These are phyloP conservation scores for Anthopleura sola DNA, from an alignment of 64 coral and sea anemone genomes.

Conservation along the genomic window DNA sequence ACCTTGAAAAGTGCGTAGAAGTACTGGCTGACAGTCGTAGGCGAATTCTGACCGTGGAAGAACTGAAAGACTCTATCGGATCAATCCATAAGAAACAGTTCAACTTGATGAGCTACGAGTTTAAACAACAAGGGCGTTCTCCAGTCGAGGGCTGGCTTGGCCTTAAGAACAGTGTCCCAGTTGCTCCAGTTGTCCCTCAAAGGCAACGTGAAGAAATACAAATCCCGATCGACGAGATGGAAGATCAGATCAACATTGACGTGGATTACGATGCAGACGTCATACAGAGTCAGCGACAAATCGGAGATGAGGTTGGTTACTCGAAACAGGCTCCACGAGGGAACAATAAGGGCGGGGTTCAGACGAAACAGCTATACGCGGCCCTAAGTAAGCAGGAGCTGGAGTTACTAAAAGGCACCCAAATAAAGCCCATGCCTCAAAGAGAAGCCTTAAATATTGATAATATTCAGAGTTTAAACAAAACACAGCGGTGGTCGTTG, in stretches of 20 bases:
- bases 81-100: slow-evolving; percentile 7
- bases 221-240: not conserved
- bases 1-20: not conserved
- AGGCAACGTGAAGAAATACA: not conserved
- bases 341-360: not conserved
- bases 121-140: slow-evolving; percentile 14
- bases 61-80: not conserved
- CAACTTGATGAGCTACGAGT: not conserved
- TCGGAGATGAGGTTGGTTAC: slow-evolving; percentile 50
- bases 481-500: slow-evolving; percentile 25
- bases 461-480: slow-evolving; percentile 34
- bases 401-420: slow-evolving; percentile 25
- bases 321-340: slow-evolving; percentile 9
- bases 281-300: slow-evolving; percentile 58
- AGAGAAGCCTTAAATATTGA: slow-evolving; percentile 6
- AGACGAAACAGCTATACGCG: not conserved
- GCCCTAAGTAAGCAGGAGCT: slow-evolving; percentile 19
- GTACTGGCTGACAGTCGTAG: not conserved
- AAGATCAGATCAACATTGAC: slow-evolving; percentile 9
- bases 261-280: slow-evolving; percentile 78
- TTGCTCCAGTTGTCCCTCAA: not conserved
- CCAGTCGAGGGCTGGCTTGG: slow-evolving; percentile 22
- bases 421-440: not conserved
- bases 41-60: slow-evolving; percentile 14
- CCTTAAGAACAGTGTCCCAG: not conserved